Conservation (phyloP, 2,797 vertebrate species). For the Huso huso region DNA sequence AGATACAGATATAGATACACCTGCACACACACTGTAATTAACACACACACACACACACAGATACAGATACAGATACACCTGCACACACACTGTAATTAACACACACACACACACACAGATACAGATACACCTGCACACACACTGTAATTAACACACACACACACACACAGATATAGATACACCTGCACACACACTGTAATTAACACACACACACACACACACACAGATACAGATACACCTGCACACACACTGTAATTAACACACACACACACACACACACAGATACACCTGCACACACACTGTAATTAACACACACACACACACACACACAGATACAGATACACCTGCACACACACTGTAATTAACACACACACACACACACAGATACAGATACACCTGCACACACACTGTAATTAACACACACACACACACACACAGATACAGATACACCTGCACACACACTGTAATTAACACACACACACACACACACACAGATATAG, state of each 20-base stretch:
- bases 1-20: too few species aligned
- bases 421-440: too few species aligned
- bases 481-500: neutral
- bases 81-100: too few species aligned
- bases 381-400: neutral
- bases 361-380: neutral
- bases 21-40: too few species aligned
- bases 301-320: too few species aligned
- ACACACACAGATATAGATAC: constrained; percentile 7
- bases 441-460: too few species aligned
- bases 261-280: neutral
- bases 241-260: neutral
- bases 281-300: constrained; percentile 1
- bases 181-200: constrained; percentile 1
- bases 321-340: constrained; percentile 4
- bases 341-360: constrained; percentile 3
- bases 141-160: neutral
- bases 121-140: too few species aligned
- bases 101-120: too few species aligned
- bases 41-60: neutral
- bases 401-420: too few species aligned
- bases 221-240: constrained; percentile 6
- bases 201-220: neutral
- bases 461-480: neutral
- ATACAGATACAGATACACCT: too few species aligned